Conservation (phyloP, 2,888 invertebrate species). For the Callosobruchus maculatus region DNA sequence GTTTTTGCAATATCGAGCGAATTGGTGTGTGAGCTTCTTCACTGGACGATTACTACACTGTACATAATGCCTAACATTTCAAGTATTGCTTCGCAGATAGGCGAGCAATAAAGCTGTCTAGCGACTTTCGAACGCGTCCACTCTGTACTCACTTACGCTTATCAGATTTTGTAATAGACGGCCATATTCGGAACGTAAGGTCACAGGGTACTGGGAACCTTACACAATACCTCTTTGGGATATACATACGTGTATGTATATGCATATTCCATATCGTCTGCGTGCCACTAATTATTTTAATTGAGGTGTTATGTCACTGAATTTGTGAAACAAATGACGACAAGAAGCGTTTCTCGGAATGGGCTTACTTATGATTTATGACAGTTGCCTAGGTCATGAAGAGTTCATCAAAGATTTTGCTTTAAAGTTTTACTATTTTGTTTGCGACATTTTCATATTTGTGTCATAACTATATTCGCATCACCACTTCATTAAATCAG, state of each 20-base stretch:
- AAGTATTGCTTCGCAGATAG: not conserved
- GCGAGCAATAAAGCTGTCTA: not conserved
- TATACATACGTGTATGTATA: not conserved
- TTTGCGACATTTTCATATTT: no score
- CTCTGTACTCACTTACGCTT: not conserved
- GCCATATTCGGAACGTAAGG: not conserved
- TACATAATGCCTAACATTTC: not conserved
- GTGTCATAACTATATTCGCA: no score
- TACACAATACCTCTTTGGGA: not conserved
- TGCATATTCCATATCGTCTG: not conserved
- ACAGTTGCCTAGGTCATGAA: no score
- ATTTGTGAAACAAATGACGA: not conserved
- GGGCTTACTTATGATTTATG: no score
- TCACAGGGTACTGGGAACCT: not conserved
- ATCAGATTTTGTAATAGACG: not conserved
- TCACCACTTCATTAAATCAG: no score
- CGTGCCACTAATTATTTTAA: not conserved
- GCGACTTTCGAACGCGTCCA: not conserved
- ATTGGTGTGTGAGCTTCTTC: no score
- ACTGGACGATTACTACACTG: no score
- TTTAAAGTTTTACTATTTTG: no score
- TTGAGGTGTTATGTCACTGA: not conserved
- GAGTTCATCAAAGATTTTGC: no score
- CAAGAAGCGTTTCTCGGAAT: not conserved
- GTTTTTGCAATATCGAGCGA: no score